Evolutionary conservation across 2,888 invertebrate species (phyloP), one percentile per base, ranked within the genome.

Genomic region (Corbicula japonica): DNA sequence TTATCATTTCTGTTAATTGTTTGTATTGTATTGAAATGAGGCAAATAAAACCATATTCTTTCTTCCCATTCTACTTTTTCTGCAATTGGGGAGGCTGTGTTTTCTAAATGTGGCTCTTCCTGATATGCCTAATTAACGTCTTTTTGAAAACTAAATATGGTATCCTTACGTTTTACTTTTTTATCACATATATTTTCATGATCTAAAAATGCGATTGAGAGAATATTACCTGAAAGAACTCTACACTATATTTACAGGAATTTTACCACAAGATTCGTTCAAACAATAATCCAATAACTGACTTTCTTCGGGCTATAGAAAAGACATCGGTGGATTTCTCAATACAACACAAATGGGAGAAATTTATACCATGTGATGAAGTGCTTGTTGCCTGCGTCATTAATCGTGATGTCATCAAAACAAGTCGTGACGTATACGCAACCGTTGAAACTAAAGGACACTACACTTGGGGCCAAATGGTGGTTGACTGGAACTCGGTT

Each of bases 371-470:
- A 18, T 78, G 79, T 32, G 86, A 87, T 23, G 84, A 87, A 76
- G 58, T 80, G 21, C 68, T 85, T 1, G 63, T 85, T 28, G 84
- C 83, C 6, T 75, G 68, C 10, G 50, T 75, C 26, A 35, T 87
- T 30, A 50, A 66, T 32, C 46, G 35, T 56, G 74, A 80, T 63
- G 74, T 86, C 63, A 75, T 85, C 46, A 72, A 56, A 30, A 68
- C 75, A 35, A 50, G 74, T 28, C 44, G 48, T 70, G 69, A 77
- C 46, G 83, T 86, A n/a, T 85, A 79, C 66, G 85, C 86, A 21
- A 84, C 82, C n/a, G 86, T 86, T 8, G 87, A 85, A 32, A 8
- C 79, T 1, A 82, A 83, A 56, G 87, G 85, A 5, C 83, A 87
- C 26, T 74, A 76, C 41, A 86, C 86, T 0, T 70, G 82, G 44